Percentiles rank a stretch among this genome's conserved stretches.
These are phyloP conservation scores for Mormyrops attenuatus DNA, from an alignment of 2,797 vertebrate genomes.

Conservation along the genomic window DNA sequence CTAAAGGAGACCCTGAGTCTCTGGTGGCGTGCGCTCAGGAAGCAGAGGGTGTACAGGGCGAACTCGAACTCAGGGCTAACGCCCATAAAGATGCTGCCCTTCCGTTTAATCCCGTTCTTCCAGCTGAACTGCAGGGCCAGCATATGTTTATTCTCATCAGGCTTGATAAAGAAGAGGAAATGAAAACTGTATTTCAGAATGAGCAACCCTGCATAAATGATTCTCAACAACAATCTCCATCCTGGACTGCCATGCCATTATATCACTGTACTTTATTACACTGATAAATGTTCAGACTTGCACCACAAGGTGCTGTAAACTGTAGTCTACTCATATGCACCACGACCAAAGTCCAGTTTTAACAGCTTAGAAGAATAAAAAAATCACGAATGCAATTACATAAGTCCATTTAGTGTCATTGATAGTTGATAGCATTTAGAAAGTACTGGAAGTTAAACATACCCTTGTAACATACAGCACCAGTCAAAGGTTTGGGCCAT, in stretches of 20 bases:
- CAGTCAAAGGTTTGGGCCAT: background rate
- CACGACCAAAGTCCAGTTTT: conserved; percentile 1
- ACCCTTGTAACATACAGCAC: background rate
- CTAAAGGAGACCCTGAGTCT: conserved; percentile 68
- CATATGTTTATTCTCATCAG: conserved; percentile 71
- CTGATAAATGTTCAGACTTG: conserved; percentile 5
- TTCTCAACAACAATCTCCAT: background rate
- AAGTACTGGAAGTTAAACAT: background rate
- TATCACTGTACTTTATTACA: conserved; percentile 8
- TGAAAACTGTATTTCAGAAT: background rate
- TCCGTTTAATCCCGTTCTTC: conserved; percentile 72
- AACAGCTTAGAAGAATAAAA: background rate
- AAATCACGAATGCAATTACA: background rate
- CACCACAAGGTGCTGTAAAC: background rate
- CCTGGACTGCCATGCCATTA: background rate
- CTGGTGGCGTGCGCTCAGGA: conserved; percentile 66
- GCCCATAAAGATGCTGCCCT: conserved; percentile 73
- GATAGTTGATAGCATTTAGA: background rate
- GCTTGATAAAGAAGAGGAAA: conserved; percentile 35
- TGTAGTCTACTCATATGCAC: background rate
- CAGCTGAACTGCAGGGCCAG: conserved; percentile 73
- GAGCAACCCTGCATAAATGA: background rate
- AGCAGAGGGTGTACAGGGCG: conserved; percentile 71
- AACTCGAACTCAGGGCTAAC: conserved; percentile 75
- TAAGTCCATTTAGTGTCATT: background rate